Base-by-base conservation (phyloP, 2,888 invertebrate species). In the Catocala sponsa region DNA sequence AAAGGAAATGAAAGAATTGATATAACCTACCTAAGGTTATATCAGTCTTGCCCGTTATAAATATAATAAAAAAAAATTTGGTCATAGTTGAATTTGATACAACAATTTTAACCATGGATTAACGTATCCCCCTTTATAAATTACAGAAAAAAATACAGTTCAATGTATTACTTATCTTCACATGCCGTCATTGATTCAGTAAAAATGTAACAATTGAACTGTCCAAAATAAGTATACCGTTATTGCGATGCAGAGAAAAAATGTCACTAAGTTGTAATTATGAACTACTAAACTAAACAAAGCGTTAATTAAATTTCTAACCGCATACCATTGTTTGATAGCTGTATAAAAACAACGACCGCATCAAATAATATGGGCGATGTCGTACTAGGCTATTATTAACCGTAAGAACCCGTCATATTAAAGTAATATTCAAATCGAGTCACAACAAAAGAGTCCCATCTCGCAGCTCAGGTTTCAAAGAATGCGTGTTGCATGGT, bases 371-470 rank as follows among this genome's bases (percentile, higher is more conserved):
- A 65, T 53, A 53, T 51, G 13, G 59, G 11, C 32, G 43, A 48
- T 49, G 43, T 55, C 59, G 15, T 51, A 74, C 67, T 67, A 70
- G 63, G 69, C 74, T 82, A 82, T 82, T 84, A 87, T 87, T 86
- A 87, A 88, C 79, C 83, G 80, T 82, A 77, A 81, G 82, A 81
- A 80, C 85, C 86, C 86, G 87, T 89, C 88, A 85, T 84, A 89
- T 89, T 89, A 87, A 86, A 87, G 89, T 87, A 88, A 92, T 92
- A 94, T 92, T 94, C 89, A 92, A 92, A 92, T 92, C 84, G 84
- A 85, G 84, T 81, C 82, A 81, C 84, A 88, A 92, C 91, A 93
- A 92, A 92, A 88, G 92, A 89, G 88, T 89, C 87, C 88, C 88
- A 87, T 87, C 81, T 82, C 85, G 74, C 77, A 81, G 88, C 84